Percentiles rank a stretch among this genome's conserved stretches.
phyloP scores from a whole-genome alignment of 1,140 invertebrate species.

The Cydia fagiglandana region DNA sequence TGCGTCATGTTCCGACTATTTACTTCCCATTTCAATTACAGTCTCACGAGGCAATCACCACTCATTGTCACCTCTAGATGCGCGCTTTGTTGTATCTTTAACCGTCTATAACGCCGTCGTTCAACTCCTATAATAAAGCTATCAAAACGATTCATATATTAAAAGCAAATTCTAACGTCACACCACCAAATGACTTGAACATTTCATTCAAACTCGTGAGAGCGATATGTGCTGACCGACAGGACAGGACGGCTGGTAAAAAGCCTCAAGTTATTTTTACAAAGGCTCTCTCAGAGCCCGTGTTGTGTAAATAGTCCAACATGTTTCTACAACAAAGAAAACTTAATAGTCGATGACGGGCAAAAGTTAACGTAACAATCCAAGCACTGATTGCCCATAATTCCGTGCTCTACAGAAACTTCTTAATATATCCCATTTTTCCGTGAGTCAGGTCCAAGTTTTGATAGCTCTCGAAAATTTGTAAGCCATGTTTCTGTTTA shows the following conservation, averaged over 20 bases:
- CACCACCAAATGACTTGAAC: slow-evolving; percentile 66
- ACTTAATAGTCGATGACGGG: slow-evolving; percentile 77
- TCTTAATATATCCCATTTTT: slow-evolving; percentile 51
- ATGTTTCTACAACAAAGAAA: slow-evolving; percentile 77
- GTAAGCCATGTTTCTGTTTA: slow-evolving; percentile 72
- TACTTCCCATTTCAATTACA: slow-evolving; percentile 71
- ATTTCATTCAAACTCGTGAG: slow-evolving; percentile 73
- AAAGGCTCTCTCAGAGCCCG: slow-evolving; percentile 63
- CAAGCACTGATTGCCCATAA: slow-evolving; percentile 72
- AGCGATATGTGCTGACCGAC: slow-evolving; percentile 61
- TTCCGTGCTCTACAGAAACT: slow-evolving; percentile 51
- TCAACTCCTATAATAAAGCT: slow-evolving; percentile 64
- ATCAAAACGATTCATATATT: slow-evolving; percentile 67
- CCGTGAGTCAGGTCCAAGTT: slow-evolving; percentile 44
- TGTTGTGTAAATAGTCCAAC: slow-evolving; percentile 78
- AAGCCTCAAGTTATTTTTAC: slow-evolving; percentile 64
- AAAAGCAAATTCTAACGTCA: slow-evolving; percentile 71
- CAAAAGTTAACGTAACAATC: slow-evolving; percentile 74
- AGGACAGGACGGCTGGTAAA: slow-evolving; percentile 49
- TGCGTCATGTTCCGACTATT: slow-evolving; percentile 62
- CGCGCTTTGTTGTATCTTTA: slow-evolving; percentile 58
- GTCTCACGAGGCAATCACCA: slow-evolving; percentile 70
- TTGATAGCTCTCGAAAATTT: slow-evolving; percentile 68
- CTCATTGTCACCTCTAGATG: slow-evolving; percentile 70
- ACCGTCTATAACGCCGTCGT: slow-evolving; percentile 56